A percentile compares a stretch with the other conserved stretches of the same genome.
These are phyloP conservation scores for Aphis gossypii DNA, from an alignment of 1,140 invertebrate genomes.

Conservation along the genomic window DNA sequence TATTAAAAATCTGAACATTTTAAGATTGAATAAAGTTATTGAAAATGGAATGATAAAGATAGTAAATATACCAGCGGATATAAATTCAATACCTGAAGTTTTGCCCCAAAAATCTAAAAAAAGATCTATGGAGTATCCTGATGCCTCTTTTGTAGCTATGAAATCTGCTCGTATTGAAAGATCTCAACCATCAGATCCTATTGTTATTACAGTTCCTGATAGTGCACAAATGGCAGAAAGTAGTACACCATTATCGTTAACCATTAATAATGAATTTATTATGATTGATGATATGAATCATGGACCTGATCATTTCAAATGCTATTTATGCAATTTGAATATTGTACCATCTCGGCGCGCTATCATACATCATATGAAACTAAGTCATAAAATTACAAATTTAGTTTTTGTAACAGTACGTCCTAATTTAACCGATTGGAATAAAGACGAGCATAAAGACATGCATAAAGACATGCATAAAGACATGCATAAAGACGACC, in stretches of 20 bases:
- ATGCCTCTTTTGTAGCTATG: background rate
- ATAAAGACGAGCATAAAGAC: background rate
- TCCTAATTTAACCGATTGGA: background rate
- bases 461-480: too few relatives aligned
- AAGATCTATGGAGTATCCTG: background rate
- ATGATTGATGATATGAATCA: slow-evolving; percentile 44
- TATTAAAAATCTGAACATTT: slow-evolving; percentile 37
- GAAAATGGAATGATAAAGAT: background rate
- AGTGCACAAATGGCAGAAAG: background rate
- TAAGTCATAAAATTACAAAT: background rate
- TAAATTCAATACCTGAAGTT: background rate
- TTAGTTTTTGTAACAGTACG: background rate
- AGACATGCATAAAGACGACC: background rate
- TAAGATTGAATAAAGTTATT: background rate
- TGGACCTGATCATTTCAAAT: slow-evolving; percentile 45
- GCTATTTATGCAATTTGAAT: background rate
- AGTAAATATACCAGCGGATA: background rate
- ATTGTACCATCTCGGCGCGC: background rate
- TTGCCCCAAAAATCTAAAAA: background rate
- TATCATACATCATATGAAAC: slow-evolving; percentile 33
- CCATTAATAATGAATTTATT: slow-evolving; percentile 33
- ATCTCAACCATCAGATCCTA: background rate
- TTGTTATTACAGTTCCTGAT: slow-evolving; percentile 45
- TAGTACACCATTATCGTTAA: background rate
- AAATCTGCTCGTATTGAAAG: slow-evolving; percentile 10